Evolutionary conservation across 2,113 vertebrate genomes (phyloP).

Genomic region (Chaenocephalus aceratus): DNA sequence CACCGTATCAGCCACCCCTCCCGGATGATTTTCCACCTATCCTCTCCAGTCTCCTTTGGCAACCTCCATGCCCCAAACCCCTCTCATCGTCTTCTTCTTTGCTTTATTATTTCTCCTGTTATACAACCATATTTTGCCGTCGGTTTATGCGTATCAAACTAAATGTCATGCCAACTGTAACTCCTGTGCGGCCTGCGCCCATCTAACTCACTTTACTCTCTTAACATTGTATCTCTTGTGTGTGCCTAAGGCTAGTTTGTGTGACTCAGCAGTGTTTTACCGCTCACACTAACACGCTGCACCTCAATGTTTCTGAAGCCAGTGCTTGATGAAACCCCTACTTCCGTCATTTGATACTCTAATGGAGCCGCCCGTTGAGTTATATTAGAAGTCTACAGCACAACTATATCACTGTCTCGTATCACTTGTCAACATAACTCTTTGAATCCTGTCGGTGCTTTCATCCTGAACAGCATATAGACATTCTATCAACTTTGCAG

Average conservation of each 20-base stretch:
- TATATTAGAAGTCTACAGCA: conserved; percentile 27
- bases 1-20: conserved; percentile 80
- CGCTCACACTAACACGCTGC: conserved; percentile 52
- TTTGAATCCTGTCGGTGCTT: conserved; percentile 10
- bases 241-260: conserved; percentile 29
- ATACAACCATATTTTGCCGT: conserved; percentile 47
- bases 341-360: conserved; percentile 61
- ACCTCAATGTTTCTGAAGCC: conserved; percentile 33
- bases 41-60: conserved; percentile 82
- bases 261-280: conserved; percentile 63
- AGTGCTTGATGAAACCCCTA: conserved; percentile 35
- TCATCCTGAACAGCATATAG: conserved; percentile 7
- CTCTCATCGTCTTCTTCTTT: conserved; percentile 49
- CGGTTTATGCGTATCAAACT: conserved; percentile 30
- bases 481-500: conserved; percentile 18
- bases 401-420: conserved; percentile 8
- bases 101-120: conserved; percentile 40
- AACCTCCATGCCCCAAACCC: conserved; percentile 44
- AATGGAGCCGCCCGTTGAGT: conserved; percentile 38
- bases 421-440: conserved; percentile 13
- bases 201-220: conserved; percentile 6
- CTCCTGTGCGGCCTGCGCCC: conserved; percentile 1
- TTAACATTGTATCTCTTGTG: conserved; percentile 27
- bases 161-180: conserved; percentile 26
- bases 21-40: conserved; percentile 86